Percentiles rank a stretch among this genome's conserved stretches.
Evolutionary conservation across 2,888 invertebrate species (phyloP).

Genomic region (Agrochola circellaris): DNA sequence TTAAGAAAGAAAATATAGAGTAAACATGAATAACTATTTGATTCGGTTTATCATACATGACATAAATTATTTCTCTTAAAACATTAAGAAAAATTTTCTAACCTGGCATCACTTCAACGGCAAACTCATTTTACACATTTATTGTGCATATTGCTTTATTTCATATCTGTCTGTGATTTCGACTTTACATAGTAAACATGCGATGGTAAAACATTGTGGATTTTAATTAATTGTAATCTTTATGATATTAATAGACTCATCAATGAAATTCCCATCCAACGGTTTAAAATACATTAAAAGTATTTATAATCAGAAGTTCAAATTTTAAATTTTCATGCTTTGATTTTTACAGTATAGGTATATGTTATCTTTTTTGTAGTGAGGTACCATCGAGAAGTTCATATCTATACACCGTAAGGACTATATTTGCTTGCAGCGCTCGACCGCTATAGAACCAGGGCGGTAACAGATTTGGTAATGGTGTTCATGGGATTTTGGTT

Average conservation of each 20-base stretch:
- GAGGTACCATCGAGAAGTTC: too few species aligned
- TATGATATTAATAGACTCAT: neutral
- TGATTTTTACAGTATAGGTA: neutral
- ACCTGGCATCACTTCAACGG: neutral
- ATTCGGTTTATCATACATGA: neutral
- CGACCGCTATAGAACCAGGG: too few species aligned
- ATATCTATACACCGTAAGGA: too few species aligned
- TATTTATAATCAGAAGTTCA: neutral
- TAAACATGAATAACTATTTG: neutral
- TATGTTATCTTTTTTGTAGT: slow-evolving; percentile 6
- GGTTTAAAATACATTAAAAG: neutral
- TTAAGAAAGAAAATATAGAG: neutral
- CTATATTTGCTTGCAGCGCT: too few species aligned
- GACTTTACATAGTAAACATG: neutral
- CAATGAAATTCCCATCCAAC: neutral
- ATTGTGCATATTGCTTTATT: neutral
- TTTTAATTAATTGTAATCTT: neutral
- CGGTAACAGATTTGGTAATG: too few species aligned
- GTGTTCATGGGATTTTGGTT: too few species aligned
- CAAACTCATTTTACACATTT: neutral
- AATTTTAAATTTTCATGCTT: neutral
- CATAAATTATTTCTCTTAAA: too few species aligned
- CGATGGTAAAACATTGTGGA: neutral
- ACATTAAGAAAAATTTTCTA: neutral
- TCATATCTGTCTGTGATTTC: neutral